These are phyloP conservation scores for Oryzias curvinotus DNA, from an alignment of 2,113 vertebrate species.

Conservation along the genomic window DNA sequence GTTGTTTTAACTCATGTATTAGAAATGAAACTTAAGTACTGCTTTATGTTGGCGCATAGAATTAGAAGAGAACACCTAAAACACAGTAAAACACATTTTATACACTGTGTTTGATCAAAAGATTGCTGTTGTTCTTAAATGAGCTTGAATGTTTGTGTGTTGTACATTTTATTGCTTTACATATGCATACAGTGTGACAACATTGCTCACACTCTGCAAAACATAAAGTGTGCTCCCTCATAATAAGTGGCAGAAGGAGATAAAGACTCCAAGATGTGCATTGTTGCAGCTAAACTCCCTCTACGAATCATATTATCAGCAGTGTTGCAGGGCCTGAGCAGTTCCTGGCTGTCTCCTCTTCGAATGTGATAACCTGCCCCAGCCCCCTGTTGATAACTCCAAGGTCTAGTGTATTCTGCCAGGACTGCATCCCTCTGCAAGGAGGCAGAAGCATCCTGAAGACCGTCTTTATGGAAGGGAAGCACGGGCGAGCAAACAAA, in stretches of 20 bases:
- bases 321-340: constrained; percentile 63
- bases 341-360: constrained; percentile 60
- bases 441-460: constrained; percentile 50
- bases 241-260: constrained; percentile 15
- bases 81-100: too few species aligned
- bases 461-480: constrained; percentile 66
- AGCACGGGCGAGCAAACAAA: constrained; percentile 71
- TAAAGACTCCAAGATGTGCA: constrained; percentile 33
- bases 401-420: constrained; percentile 58
- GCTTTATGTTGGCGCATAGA: not conserved
- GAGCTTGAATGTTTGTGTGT: not conserved
- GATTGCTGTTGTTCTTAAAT: not conserved
- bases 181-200: not conserved
- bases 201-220: constrained; percentile 2
- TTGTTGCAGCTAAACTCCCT: constrained; percentile 68
- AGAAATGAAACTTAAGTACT: constrained; percentile 4
- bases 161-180: not conserved
- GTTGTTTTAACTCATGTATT: not conserved
- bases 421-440: constrained; percentile 35
- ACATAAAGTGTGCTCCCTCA: constrained; percentile 2
- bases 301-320: constrained; percentile 58
- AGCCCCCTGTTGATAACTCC: constrained; percentile 55
- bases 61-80: too few species aligned
- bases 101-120: not conserved
- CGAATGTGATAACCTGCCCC: constrained; percentile 57